Base-by-base conservation (phyloP, 1,140 invertebrate species). In the Cotesia vestalis region DNA sequence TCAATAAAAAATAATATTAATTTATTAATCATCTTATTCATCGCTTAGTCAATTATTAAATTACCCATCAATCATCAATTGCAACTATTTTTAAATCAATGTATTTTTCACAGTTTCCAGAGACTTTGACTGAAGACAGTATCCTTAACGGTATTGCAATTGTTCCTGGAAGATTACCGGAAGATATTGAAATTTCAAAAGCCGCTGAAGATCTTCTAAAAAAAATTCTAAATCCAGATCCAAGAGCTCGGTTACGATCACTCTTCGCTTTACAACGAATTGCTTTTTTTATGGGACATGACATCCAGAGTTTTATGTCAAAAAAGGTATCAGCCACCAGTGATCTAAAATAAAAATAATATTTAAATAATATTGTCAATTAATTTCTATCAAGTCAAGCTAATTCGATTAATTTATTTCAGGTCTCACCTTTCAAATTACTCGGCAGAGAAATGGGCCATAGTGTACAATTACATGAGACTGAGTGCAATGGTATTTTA, bases 221-320 rank as follows among this genome's bases (percentile, higher is more conserved):
- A 72, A 79, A 86, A 66, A 80, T 89, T 4, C 76, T 89, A 4
- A 81, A 86, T 66, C 79, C 80, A 0, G 85, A 89, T 57, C 87
- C 87, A 4, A 72, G 75, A 60, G 63, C 79, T 27, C 79, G 88
- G 63, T 77, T 89, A 5, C 82, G 81, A 69, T 84, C 84, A 5
- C 73, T 89, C 4, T 74, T 84, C 2, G 77, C 77, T 3, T 78
- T 89, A 36, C 84, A 88, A 74, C 79, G 82, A 64, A 85, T 87
- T 61, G 84, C 87, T n/a, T 89, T 89, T 77, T 89, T 85, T 76
- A 84, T 87, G 80, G 84, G 84, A 20, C 76, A 84, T 62, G 80
- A 86, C 72, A 75, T 89, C 63, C 77, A 76, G 14, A 78, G 75
- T 74, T 86, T 83, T 40, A 78, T 77, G 35, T 55, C 71, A 20